A percentile compares a stretch with the other conserved stretches of the same genome.
phyloP scores from a whole-genome alignment of 1,140 invertebrate species.

The Helicoverpa armigera region DNA sequence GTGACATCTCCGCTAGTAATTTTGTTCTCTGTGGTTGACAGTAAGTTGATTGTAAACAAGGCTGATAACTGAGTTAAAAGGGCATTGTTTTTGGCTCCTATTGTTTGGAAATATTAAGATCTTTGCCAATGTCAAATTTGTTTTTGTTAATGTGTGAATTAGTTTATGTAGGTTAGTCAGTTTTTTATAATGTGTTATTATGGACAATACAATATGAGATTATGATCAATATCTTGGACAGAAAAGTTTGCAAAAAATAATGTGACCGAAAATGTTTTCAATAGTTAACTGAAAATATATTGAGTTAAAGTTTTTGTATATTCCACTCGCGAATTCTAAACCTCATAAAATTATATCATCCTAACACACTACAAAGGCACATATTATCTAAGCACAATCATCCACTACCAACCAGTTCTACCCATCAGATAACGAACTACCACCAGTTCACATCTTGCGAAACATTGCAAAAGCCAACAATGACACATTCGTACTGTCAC shows the following conservation, averaged over 20 bases:
- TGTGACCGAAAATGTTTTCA: no score
- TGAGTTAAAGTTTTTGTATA: not conserved
- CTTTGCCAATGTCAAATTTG: not conserved
- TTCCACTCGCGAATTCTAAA: not conserved
- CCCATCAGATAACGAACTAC: constrained; percentile 1
- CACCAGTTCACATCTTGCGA: constrained; percentile 32
- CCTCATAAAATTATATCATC: not conserved
- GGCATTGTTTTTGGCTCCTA: constrained; percentile 16
- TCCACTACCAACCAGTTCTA: constrained; percentile 19
- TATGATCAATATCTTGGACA: no score
- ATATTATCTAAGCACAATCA: not conserved
- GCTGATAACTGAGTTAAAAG: constrained; percentile 5
- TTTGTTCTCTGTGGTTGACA: no score
- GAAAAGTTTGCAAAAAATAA: no score
- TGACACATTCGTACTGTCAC: constrained; percentile 42
- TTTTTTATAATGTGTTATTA: no score
- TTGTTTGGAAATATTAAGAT: constrained; percentile 13
- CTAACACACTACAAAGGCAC: not conserved
- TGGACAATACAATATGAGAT: no score
- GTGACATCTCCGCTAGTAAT: no score
- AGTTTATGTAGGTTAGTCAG: no score
- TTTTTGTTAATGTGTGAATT: not conserved
- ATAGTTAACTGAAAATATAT: no score
- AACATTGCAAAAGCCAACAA: constrained; percentile 39
- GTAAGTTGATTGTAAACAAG: not conserved